Evolutionary conservation across 2,888 invertebrate genomes (phyloP), one percentile per base, ranked within the genome.

Genomic region (Drosophila leonis): DNA sequence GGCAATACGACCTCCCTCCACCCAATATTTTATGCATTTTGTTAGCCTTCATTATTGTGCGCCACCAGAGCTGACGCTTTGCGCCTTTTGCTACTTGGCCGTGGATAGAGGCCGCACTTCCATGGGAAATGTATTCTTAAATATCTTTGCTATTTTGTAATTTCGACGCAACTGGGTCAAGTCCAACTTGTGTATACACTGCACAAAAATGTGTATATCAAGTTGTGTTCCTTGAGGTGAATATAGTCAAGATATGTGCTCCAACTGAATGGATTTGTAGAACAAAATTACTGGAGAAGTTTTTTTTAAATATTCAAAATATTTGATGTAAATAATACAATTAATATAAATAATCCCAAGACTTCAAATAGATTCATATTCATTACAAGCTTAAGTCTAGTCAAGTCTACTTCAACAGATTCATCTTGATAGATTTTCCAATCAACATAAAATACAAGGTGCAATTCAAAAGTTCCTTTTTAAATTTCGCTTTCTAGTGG

Each of bases 11-110:
- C 9, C 15, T 31, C 49, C 24, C 24, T n/a, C 10, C 37, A 27
- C 10, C 10, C 35, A 6, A 20, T 56, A 42, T 56, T 56, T 31
- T 56, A 33, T 56, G 56, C 56, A 56, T 56, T 42, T 56, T 56
- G 54, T 24, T 31, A 18, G 20, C 56, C 20, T 42, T 56, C 56
- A 33, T 42, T 56, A 56, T 42, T 56, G 20, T 6, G 41, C 31
- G 29, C 18, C 12, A 7, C 39, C 12, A 6, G 12, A 18, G 18
- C 27, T 18, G 39, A 55, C 54, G 39, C 8, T 29, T 54, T 12
- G n/a, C 27, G 54, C 54, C 54, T 7, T 37, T 27, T 12, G 15
- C 37, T 10, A 12, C 24, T 3, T 2, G 24, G 37, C 7, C 24
- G 20, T 20, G 18, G 31, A 3, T 13, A 33, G 18, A 13, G 49